Evolutionary conservation across 2,113 vertebrate genomes (phyloP), one percentile per base, ranked within the genome.

Genomic region (Rhabdornis inornatus): DNA sequence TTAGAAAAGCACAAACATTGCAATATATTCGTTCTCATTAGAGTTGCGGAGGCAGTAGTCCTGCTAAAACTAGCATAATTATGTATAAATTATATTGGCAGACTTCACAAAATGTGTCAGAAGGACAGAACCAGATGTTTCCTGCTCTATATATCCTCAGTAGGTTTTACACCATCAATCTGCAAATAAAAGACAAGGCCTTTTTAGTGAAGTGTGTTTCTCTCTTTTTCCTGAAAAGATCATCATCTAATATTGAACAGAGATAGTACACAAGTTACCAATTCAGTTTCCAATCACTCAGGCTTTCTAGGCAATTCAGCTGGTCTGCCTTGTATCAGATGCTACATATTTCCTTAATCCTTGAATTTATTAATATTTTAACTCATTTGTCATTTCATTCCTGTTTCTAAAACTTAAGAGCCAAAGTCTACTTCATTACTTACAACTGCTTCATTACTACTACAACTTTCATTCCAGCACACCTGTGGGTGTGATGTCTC

Each of bases 91-190:
- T 4, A 68, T 93, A 35, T 71, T 94, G 83, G 76, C 77, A 94
- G 60, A 52, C 64, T 83, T 84, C 47, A 75, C 68, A 89, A 84
- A 94, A 64, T 76, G 77, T 68, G 45, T 89, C 69, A 89, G 52
- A 70, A 83, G 79, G 61, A 71, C 56, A 90, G 60, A 96, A 94
- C 47, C 91, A 91, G 80, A 94, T 88, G 85, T 92, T 96, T 94
- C 89, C 56, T 60, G 47, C 33, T 56, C 72, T 75, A 17, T 12
- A 21, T 81, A 68, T 86, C 40, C 52, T 95, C 83, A 47, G 33
- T 68, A 55, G 57, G 40, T 78, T 96, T 90, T 81, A 63, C 25
- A 77, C n/a, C 33, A 57, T 47, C 30, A 12, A 11, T 83, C 66
- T 83, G 27, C 50, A 89, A 83, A 81, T 81, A 44, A 74, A 88